These are phyloP conservation scores for Altica lythri DNA, from an alignment of 2,888 invertebrate species.

Conservation along the genomic window DNA sequence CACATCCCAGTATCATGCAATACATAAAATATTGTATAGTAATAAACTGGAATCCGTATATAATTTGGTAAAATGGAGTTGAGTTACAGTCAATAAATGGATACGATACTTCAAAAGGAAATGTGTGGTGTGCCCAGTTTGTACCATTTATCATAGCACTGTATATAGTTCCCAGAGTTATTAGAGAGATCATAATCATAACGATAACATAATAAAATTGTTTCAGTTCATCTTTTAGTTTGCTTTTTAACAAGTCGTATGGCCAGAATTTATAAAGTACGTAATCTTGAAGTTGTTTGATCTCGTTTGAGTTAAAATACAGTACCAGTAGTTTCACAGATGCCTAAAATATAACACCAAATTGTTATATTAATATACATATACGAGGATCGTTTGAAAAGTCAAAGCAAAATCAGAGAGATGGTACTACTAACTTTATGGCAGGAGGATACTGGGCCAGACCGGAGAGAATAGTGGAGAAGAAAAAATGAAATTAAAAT, in stretches of 20 bases:
- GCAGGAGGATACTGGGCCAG: too few relatives aligned
- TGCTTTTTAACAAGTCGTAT: slow-evolving; percentile 9
- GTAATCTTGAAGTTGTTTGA: slow-evolving; percentile 2
- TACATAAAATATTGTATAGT: neutral
- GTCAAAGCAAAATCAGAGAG: too few relatives aligned
- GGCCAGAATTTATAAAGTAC: slow-evolving; percentile 12
- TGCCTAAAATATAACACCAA: neutral
- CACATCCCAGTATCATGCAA: slow-evolving; percentile 4
- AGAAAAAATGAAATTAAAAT: too few relatives aligned
- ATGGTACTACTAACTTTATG: too few relatives aligned
- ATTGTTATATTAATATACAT: too few relatives aligned
- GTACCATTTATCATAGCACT: neutral
- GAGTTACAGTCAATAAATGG: neutral
- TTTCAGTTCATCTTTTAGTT: slow-evolving; percentile 5
- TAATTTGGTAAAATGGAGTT: neutral
- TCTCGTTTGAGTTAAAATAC: neutral
- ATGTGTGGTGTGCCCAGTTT: neutral
- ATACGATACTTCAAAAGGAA: slow-evolving; percentile 6
- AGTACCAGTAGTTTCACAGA: neutral
- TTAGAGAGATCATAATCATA: neutral
- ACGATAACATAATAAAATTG: neutral
- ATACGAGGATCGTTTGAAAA: too few relatives aligned
- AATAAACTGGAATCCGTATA: neutral
- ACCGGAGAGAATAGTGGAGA: too few relatives aligned
- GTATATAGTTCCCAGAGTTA: neutral